These are phyloP conservation scores for Cheilosia soror DNA, from an alignment of 2,888 invertebrate genomes.

Conservation along the genomic window DNA sequence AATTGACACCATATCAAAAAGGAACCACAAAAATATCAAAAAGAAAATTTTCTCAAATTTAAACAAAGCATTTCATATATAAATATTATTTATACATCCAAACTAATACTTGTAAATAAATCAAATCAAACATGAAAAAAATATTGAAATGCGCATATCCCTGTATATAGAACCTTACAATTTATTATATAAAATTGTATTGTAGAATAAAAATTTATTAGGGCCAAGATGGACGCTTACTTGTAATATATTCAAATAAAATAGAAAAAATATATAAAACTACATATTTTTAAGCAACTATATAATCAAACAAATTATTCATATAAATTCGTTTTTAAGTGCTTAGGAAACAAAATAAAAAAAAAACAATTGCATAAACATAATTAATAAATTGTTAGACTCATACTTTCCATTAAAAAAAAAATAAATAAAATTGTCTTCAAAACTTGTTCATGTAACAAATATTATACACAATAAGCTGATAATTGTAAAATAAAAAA, in stretches of 20 bases:
- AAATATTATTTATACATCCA: too few relatives aligned
- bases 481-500: conserved; percentile 39
- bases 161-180: conserved; percentile 54
- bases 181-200: conserved; percentile 24
- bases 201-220: conserved; percentile 40
- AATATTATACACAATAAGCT: conserved; percentile 20
- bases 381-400: conserved; percentile 63
- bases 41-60: neutral
- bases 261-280: conserved; percentile 10
- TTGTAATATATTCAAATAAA: conserved; percentile 57
- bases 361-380: conserved; percentile 19
- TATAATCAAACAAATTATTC: conserved; percentile 36
- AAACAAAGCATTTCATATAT: too few relatives aligned
- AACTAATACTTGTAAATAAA: conserved; percentile 3
- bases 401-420: conserved; percentile 33
- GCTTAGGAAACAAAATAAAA: conserved; percentile 47
- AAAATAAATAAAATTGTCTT: conserved; percentile 36
- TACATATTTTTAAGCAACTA: conserved; percentile 34
- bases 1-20: too few relatives aligned
- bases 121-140: neutral
- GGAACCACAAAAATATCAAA: neutral
- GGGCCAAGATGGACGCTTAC: conserved; percentile 71
- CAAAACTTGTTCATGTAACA: conserved; percentile 33
- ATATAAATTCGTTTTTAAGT: conserved; percentile 44
- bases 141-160: conserved; percentile 34